phyloP scores from a whole-genome alignment of 2,113 vertebrate genomes.

The Myocastor coypus region DNA sequence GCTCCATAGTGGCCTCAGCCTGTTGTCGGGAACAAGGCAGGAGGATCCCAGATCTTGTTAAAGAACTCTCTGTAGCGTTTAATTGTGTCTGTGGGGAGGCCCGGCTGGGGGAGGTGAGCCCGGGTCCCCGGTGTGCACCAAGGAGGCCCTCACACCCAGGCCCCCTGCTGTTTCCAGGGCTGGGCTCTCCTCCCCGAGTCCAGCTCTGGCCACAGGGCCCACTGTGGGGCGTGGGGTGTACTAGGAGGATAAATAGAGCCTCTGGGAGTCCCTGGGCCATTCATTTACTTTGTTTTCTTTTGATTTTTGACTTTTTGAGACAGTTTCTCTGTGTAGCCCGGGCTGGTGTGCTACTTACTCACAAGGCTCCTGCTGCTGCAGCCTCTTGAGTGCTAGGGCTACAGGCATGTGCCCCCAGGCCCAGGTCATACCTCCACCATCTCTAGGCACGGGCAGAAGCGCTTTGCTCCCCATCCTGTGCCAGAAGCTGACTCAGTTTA shows the following conservation, averaged over 20 bases:
- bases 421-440: background rate
- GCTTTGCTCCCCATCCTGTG: background rate
- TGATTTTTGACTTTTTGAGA: background rate
- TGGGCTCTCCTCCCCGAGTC: background rate
- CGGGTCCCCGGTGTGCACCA: background rate
- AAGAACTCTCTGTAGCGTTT: background rate
- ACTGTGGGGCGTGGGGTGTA: background rate
- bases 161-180: fast-evolving
- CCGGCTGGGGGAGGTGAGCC: fast-evolving
- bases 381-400: background rate
- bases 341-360: background rate
- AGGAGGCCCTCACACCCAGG: background rate
- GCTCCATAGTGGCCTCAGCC: background rate
- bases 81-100: constrained; percentile 36
- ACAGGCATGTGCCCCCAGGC: background rate
- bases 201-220: background rate
- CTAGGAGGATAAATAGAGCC: background rate
- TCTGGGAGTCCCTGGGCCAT: background rate
- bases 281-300: background rate
- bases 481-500: background rate
- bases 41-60: constrained; percentile 14
- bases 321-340: too few species aligned
- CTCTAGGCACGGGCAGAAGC: fast-evolving
- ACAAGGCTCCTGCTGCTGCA: background rate
- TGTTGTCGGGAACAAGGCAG: background rate